Evolutionary conservation across 2,113 vertebrate genomes (phyloP), one percentile per base, ranked within the genome.

Genomic region (Sebastes schlegelii): DNA sequence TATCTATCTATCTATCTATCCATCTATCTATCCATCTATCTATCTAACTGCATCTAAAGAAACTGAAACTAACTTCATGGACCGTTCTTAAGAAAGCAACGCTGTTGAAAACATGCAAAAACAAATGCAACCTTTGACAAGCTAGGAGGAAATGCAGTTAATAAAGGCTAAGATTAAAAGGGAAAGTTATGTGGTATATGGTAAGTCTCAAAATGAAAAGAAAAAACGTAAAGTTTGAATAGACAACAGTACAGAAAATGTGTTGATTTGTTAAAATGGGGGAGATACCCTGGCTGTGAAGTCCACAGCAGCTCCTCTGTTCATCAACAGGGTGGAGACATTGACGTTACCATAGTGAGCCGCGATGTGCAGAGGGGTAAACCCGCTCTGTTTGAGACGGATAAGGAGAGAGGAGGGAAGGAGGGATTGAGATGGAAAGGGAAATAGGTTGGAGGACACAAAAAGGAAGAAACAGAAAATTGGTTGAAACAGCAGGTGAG

Each of bases 311-410:
- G 97, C 97, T 77, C 98, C 98, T 7, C 98, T 96, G 95, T 99
- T 98, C 95, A 99, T 95, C 87, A 99, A 94, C 92, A 99, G 96
- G 87, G 98, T 98, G 94, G 99, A 97, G 96, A 99, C 98, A 2
- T 99, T 99, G 81, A 98, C 98, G 0, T 99, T 99, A 74, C 98
- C 98, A 0, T 99, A 99, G 92, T 96, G 95, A 89, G 95, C 94
- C 4, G 95, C 97, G 45, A 99, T 99, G 93, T 99, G 98, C 93
- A 99, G 93, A 69, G 98, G 98, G 34, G 98, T 99, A 26, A 99
- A 99, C 64, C 98, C 98, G 72, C 98, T 99, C 98, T 99, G 65
- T 66, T 92, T 90, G 23, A 89, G 77, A 80, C 69, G 91, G 65
- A 86, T 84, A 78, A 71, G 89, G 83, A 92, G 69, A 86, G 63